Base-by-base conservation (phyloP, 2,113 vertebrate genomes). In the Benitochromis conjunctus region DNA sequence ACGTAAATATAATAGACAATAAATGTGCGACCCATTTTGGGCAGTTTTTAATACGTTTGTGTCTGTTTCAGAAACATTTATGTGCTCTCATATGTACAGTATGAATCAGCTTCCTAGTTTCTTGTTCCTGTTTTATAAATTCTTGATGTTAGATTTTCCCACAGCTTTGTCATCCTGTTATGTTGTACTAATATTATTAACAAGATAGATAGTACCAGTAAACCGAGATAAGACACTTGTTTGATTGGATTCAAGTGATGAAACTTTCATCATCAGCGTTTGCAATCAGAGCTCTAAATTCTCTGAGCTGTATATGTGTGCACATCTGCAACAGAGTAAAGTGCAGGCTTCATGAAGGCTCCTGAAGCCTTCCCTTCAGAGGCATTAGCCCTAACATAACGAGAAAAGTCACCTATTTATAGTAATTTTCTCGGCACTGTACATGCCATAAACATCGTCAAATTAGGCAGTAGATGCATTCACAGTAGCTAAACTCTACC, bases 1-100 rank as follows among this genome's bases (percentile, higher is more conserved):
- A 89, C 36, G 94, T 95, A 90, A 95, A 79, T 88, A 84, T 78
- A 36, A n/a, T 6, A 9, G 55, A 38, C 10, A 79, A 26, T 26
- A 7, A 18, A 41, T 57, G 24, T 31, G 4, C 8, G 9, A 34
- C 29, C 5, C 29, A 10, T 71, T 83, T 43, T 62, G 69, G 43
- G 24, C 9, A 5, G 9, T 74, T 74, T 51, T 51, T 48, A 51
- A 31, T 31, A 31, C 7, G 46, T 76, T 71, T 16, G 2, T 4
- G 14, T 36, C 3, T 19, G 4, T 14, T 31, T n/a, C 56, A 8
- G 56, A 54, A 56, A 41, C 18, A 29, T 43, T 18, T 58, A 26
- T 58, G 21, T 41, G 24, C 24, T 36, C 6, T 41, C 3, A 11
- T 7, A 46, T 4, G 9, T 79, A 71, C 14, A 1, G 24, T 18